These are phyloP conservation scores for Poliocrania exsul DNA, from an alignment of 2,797 vertebrate species.

Conservation along the genomic window DNA sequence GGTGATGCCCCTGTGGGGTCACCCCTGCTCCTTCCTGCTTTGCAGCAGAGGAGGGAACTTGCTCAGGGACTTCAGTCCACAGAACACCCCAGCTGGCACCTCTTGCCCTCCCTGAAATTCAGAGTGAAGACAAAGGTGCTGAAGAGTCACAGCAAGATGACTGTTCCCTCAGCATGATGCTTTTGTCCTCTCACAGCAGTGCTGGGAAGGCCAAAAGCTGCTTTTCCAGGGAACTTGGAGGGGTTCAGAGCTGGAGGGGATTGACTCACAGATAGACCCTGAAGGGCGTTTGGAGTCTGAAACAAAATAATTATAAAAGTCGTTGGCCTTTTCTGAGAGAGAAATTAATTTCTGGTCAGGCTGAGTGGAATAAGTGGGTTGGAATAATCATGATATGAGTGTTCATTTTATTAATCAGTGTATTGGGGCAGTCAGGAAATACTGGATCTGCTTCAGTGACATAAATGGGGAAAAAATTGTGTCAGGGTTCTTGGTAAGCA, in stretches of 20 bases:
- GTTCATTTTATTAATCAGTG: neutral
- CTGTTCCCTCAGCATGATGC: fast-evolving
- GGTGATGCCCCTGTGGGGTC: neutral
- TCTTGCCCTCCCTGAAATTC: neutral
- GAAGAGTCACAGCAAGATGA: neutral
- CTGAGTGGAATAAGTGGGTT: neutral
- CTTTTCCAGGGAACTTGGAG: neutral
- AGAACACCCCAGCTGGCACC: neutral
- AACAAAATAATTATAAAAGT: neutral
- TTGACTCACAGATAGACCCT: neutral
- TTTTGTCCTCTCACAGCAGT: neutral
- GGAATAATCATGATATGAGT: neutral
- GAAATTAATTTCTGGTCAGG: neutral
- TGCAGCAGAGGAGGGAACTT: neutral
- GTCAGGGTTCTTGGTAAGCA: neutral
- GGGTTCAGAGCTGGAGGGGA: neutral
- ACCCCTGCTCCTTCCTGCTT: neutral
- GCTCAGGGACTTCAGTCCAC: neutral
- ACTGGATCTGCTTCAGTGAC: neutral
- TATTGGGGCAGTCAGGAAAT: neutral
- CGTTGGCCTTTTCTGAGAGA: neutral
- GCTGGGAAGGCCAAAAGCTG: neutral
- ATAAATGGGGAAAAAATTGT: neutral
- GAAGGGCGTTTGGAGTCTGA: neutral
- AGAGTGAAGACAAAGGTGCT: neutral